A percentile compares a stretch with the other conserved stretches of the same genome.
phyloP scores from a whole-genome alignment of 2,888 invertebrate species.

The Pemphredon lugubris region DNA sequence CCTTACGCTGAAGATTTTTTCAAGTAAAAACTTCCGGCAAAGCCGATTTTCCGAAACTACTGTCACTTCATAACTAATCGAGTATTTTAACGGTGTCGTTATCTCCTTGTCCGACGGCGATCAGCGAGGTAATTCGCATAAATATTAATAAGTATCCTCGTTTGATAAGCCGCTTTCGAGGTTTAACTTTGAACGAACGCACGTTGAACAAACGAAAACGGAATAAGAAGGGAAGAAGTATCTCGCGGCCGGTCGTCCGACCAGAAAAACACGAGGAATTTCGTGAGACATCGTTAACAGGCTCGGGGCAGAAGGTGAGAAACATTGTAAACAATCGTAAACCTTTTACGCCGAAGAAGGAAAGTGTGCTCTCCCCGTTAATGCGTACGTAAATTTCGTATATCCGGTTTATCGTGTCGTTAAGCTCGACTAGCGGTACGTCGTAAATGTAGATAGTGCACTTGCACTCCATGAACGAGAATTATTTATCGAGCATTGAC shows the following conservation, averaged over 20 bases:
- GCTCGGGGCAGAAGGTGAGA: constrained; percentile 4
- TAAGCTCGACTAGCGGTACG: constrained; percentile 1
- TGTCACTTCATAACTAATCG: no score
- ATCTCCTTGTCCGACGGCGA: no score
- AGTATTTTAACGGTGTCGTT: no score
- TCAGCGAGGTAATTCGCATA: no score
- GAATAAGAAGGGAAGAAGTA: not conserved
- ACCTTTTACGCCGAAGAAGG: not conserved
- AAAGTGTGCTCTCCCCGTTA: not conserved
- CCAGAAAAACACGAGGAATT: not conserved
- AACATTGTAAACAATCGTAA: constrained; percentile 26
- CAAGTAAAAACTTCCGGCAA: no score
- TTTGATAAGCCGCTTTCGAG: no score
- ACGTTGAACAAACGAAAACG: not conserved
- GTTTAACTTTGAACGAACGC: no score
- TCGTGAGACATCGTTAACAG: not conserved
- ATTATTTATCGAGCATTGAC: not conserved
- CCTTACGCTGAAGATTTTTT: no score
- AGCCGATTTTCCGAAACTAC: no score
- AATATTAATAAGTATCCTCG: no score
- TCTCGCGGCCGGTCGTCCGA: not conserved
- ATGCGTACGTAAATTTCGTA: constrained; percentile 12
- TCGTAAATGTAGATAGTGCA: not conserved
- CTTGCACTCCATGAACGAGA: not conserved
- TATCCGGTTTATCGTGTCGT: constrained; percentile 11